Evolutionary conservation across 2,113 vertebrate genomes (phyloP).

Genomic region (Peucedramus taeniatus): DNA sequence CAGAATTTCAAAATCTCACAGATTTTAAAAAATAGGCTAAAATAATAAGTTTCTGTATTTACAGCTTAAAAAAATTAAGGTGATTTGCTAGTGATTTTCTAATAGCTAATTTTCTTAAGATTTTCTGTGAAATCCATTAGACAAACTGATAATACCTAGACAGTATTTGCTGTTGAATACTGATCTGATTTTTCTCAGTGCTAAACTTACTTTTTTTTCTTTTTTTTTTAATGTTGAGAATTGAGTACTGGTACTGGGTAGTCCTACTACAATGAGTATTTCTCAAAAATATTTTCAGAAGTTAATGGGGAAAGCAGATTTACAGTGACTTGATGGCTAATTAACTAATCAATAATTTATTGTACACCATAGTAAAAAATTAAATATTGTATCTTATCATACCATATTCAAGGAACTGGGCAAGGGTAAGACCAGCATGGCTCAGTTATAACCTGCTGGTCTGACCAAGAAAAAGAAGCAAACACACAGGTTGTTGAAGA

Average conservation of each 20-base stretch:
- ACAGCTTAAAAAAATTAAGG: not conserved
- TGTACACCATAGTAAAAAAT: not conserved
- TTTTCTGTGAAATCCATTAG: not conserved
- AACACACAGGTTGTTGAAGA: not conserved
- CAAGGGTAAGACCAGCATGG: not conserved
- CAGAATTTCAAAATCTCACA: not conserved
- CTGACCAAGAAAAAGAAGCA: not conserved
- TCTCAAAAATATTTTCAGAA: not conserved
- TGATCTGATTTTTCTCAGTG: not conserved
- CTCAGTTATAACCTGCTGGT: not conserved
- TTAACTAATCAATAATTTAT: not conserved
- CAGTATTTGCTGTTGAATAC: not conserved
- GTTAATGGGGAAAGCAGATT: not conserved
- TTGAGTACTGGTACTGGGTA: not conserved
- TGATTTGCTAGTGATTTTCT: not conserved
- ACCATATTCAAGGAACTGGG: not conserved
- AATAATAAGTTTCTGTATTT: not conserved
- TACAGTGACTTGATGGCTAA: not conserved
- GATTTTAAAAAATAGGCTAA: not conserved
- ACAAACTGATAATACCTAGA: not conserved
- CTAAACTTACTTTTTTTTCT: not conserved
- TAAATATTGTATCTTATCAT: not conserved
- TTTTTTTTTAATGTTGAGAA: not conserved
- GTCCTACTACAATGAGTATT: not conserved
- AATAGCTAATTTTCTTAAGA: not conserved